phyloP scores from a whole-genome alignment of 1,140 invertebrate genomes.

The Hestina assimilis region DNA sequence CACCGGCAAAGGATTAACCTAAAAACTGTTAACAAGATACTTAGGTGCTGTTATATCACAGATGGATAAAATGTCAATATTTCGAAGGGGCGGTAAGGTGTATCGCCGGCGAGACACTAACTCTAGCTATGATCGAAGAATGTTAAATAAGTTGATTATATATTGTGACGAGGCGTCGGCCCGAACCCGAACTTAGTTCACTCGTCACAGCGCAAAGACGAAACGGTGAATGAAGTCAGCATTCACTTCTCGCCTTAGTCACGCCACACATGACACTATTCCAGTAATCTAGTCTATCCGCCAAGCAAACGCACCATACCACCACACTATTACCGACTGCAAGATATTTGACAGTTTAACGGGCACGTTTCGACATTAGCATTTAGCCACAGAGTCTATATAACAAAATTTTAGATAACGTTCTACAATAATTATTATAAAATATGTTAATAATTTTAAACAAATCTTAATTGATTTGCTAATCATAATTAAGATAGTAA shows the following conservation, averaged over 20 bases:
- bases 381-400: background rate
- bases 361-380: background rate
- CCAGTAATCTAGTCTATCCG: slow-evolving; percentile 8
- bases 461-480: too few relatives aligned
- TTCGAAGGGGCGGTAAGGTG: slow-evolving; percentile 45
- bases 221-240: slow-evolving; percentile 55
- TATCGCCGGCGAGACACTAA: slow-evolving; percentile 46
- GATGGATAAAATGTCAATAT: slow-evolving; percentile 64
- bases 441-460: too few relatives aligned
- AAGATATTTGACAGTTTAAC: slow-evolving; percentile 17
- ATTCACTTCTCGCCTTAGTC: slow-evolving; percentile 29
- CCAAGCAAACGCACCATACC: slow-evolving; percentile 15
- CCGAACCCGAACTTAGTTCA: slow-evolving; percentile 41
- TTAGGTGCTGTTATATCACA: slow-evolving; percentile 67
- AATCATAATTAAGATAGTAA: too few relatives aligned
- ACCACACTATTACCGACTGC: slow-evolving; percentile 2
- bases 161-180: slow-evolving; percentile 58
- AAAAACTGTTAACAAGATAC: slow-evolving; percentile 57
- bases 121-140: slow-evolving; percentile 55
- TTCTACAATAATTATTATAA: too few relatives aligned
- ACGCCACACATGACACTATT: slow-evolving; percentile 36
- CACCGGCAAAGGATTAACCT: slow-evolving; percentile 64
- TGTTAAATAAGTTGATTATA: slow-evolving; percentile 55
- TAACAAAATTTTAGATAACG: background rate
- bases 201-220: slow-evolving; percentile 46